Evolutionary conservation across 2,113 vertebrate species (phyloP).

Genomic region (Cyprinodon tularosa): DNA sequence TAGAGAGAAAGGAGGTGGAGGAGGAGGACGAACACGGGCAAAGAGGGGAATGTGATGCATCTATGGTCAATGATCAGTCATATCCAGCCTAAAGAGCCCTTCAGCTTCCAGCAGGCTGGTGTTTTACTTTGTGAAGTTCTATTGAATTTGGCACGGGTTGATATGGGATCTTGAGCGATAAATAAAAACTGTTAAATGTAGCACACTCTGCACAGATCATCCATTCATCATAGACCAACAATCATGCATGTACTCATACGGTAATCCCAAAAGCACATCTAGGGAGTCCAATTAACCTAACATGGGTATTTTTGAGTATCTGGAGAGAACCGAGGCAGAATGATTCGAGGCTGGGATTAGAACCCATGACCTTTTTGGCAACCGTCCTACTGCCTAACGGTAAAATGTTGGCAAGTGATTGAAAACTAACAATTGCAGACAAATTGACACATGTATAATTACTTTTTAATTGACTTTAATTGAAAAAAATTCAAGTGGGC

Average conservation of each 20-base stretch:
- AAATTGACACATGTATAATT: too few relatives aligned
- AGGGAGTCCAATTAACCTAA: too few relatives aligned
- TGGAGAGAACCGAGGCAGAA: too few relatives aligned
- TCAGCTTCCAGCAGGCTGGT: conserved; percentile 44
- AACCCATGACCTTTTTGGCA: too few relatives aligned
- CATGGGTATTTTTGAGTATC: too few relatives aligned
- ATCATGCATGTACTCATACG: not conserved
- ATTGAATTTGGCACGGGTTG: conserved; percentile 23
- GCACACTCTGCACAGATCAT: not conserved
- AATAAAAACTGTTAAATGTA: not conserved
- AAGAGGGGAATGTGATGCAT: conserved; percentile 48
- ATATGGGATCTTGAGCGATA: not conserved
- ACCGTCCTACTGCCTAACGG: too few relatives aligned
- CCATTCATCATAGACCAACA: not conserved
- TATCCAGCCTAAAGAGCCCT: conserved; percentile 58
- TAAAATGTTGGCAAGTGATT: too few relatives aligned
- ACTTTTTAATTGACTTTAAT: too few relatives aligned
- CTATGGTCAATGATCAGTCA: conserved; percentile 57
- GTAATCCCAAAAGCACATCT: too few relatives aligned
- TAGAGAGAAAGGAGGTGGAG: conserved; percentile 23
- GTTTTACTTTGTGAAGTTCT: conserved; percentile 39
- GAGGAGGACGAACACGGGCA: conserved; percentile 10
- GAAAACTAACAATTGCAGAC: too few relatives aligned
- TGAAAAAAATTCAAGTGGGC: too few relatives aligned
- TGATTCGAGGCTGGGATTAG: too few relatives aligned